Evolutionary conservation across 2,888 invertebrate genomes (phyloP), one percentile per base, ranked within the genome.

Genomic region (Steinernema scapterisci): DNA sequence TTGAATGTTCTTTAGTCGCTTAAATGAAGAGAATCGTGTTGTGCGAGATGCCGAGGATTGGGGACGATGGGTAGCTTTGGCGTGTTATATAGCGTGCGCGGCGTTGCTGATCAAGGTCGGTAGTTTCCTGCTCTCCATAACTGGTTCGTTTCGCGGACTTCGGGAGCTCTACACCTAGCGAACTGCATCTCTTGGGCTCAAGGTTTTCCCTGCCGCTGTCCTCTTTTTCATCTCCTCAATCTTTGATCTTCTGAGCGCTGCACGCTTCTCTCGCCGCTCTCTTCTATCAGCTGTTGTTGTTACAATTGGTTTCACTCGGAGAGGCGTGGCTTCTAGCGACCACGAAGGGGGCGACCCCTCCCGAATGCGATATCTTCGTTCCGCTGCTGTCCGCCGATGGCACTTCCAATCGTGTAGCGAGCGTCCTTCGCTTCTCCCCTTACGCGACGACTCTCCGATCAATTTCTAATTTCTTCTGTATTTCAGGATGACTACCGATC

Each of bases 401-500:
- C 63, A 63, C 38, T 63, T 63, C 63, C 16, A 21, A 2, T 27
- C 31, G 31, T 16, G 16, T 13, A 27, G 25, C 31, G 5, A 16
- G 31, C 27, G 16, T 13, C 31, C 38, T 63, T 27, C 16, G 19
- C 63, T 63, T 25, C 63, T 27, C 54, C 25, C 54, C 54, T 6
- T 6, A 51, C 11, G 51, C 51, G 11, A 6, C 45, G 45, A 44
- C 16, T 7, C 48, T 48, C 48, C 48, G 48, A 48, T 63, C 38
- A 63, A n/a, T 63, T 70, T 11, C 70, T 70, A 38, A 70, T n/a
- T 19, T 13, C 25, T 46, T 27, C 63, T 11, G 38, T 38, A 38
- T 56, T 38, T 21, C 73, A 76, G 19, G 46, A 84, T 82, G 83
- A 80, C 82, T 31, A 82, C 81, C 63, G 83, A 84, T 76, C 83